Evolutionary conservation across 2,888 invertebrate species (phyloP).

Genomic region (Strigamia crassipes): DNA sequence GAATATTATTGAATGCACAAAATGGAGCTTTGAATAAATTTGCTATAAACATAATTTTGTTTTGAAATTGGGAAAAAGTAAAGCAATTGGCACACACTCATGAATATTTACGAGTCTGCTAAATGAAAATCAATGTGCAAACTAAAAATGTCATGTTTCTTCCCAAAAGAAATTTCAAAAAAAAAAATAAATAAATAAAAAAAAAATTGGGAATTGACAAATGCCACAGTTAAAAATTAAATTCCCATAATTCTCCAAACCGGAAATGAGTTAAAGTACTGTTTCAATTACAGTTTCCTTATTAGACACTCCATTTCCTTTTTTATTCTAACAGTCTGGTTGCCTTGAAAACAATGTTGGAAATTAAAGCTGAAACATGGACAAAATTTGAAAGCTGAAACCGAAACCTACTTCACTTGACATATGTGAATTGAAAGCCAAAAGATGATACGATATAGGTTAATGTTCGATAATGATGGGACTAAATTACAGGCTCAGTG

Average conservation of each 20-base stretch:
- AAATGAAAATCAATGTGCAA: neutral
- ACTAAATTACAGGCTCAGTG: constrained; percentile 21
- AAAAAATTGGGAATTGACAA: neutral
- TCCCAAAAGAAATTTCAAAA: neutral
- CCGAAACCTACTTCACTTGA: neutral
- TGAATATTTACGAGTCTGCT: neutral
- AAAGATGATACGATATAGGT: constrained; percentile 12
- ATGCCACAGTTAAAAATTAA: neutral
- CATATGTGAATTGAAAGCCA: too few relatives aligned
- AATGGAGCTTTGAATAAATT: neutral
- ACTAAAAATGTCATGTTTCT: neutral
- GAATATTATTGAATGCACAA: neutral
- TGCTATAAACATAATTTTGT: neutral
- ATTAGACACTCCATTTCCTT: constrained; percentile 34
- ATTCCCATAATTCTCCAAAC: constrained; percentile 11
- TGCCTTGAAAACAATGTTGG: constrained; percentile 35
- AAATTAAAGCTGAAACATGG: neutral
- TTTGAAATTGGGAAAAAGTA: neutral
- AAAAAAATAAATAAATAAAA: too few relatives aligned
- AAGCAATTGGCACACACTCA: neutral
- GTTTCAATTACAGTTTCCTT: constrained; percentile 40
- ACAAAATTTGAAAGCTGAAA: too few relatives aligned
- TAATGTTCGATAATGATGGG: constrained; percentile 38
- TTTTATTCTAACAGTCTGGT: constrained; percentile 1
- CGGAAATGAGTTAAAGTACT: constrained; percentile 39